phyloP scores from a whole-genome alignment of 2,113 vertebrate genomes.

The Natator depressus region DNA sequence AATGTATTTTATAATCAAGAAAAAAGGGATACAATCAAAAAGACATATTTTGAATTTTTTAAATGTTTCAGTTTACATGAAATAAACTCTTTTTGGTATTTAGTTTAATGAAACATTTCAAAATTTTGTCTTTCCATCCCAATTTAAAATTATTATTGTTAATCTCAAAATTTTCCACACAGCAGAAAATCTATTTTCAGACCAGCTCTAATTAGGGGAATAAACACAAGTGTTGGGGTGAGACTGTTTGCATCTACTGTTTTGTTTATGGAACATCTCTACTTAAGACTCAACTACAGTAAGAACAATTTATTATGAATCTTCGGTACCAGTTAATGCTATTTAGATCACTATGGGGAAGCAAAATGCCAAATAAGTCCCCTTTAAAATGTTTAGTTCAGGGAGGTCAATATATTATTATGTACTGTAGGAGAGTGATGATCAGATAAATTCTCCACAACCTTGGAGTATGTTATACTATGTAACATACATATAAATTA shows the following conservation, averaged over 20 bases:
- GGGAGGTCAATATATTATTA: conserved; percentile 45
- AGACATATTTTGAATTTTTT: neutral
- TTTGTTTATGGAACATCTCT: neutral
- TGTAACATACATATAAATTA: conserved; percentile 30
- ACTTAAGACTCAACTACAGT: conserved; percentile 34
- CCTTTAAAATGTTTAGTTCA: conserved; percentile 46
- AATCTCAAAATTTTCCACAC: neutral
- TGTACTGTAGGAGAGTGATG: conserved; percentile 52
- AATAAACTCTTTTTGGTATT: neutral
- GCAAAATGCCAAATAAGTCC: conserved; percentile 42
- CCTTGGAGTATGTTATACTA: conserved; percentile 49
- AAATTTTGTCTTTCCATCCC: neutral
- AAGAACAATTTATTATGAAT: conserved; percentile 20
- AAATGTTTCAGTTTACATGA: neutral
- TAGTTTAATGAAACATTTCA: neutral
- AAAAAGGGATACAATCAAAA: neutral
- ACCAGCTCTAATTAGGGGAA: conserved; percentile 10
- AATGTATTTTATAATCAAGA: neutral
- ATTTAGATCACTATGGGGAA: conserved; percentile 48
- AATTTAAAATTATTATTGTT: neutral
- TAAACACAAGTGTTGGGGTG: neutral
- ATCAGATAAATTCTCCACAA: conserved; percentile 63
- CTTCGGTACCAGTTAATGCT: conserved; percentile 14
- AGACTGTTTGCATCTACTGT: conserved; percentile 6
- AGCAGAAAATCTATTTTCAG: conserved; percentile 26